Base-by-base conservation (phyloP, 2,797 vertebrate genomes). In the Jordanella pulchra region DNA sequence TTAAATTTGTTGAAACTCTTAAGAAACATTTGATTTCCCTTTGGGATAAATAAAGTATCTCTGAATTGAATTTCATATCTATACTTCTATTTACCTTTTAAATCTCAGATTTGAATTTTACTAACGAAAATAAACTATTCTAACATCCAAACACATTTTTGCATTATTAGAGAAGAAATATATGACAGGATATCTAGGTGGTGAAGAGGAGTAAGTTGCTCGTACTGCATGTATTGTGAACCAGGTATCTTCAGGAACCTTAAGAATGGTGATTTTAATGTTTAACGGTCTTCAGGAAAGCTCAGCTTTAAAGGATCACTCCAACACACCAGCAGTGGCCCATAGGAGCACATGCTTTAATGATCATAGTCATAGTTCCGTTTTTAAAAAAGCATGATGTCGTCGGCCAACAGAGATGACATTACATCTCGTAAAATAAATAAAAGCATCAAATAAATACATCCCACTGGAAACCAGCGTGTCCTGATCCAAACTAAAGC, bases 331-430 rank as follows among this genome's bases (percentile, higher is more conserved):
- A 83, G 73, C 75, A 18, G 71, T 89, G 90, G 91, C 90, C 89
- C 84, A 72, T 76, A 87, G 88, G 89, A 93, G 93, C 86, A 92
- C 94, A 94, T 94, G 93, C 93, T 93, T 92, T 91, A 90, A 88
- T 92, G 72, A 79, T 86, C 87, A 27, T 54, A 85, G 78, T 81
- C 83, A 79, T 67, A 79, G 79, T 78, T 86, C 77, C 71, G 39
- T 72, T 72, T 50, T 61, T 53, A 69, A 68, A 71, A 86, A 89
- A 89, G 79, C 81, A 87, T 82, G 84, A 65, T 63, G 83, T 69
- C 65, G 77, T 82, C 55, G 79, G 75, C 83, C 83, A 67, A 84
- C 72, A 76, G 71, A 75, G 83, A 88, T 71, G 79, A 81, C 80
- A 69, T 61, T 71, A 85, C 64, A 51, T 69, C 67, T 85, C 71